Percentiles rank a stretch among this genome's conserved stretches.
These are phyloP conservation scores for Trissolcus basalis DNA, from an alignment of 1,140 invertebrate genomes.

Conservation along the genomic window DNA sequence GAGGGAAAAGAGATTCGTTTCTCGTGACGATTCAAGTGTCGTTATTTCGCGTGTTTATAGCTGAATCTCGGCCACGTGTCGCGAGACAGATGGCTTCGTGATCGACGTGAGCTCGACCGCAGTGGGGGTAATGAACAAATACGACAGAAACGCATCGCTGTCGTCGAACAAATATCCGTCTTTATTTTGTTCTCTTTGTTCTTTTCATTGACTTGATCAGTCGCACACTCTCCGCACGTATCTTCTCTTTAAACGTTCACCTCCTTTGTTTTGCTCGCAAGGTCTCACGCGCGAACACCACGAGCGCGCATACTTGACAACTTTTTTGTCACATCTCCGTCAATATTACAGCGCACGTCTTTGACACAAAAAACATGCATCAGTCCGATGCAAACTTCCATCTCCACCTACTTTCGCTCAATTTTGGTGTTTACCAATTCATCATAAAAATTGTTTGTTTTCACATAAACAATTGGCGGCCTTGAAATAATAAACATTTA, in stretches of 20 bases:
- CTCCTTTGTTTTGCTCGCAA: conserved; percentile 53
- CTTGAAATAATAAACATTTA: too few species aligned
- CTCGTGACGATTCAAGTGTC: neutral
- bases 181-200: conserved; percentile 38
- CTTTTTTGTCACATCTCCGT: conserved; percentile 31
- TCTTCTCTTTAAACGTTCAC: conserved; percentile 36
- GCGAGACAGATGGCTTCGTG: conserved; percentile 50
- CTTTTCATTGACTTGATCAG: conserved; percentile 12
- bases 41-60: conserved; percentile 26
- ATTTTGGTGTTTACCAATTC: too few species aligned
- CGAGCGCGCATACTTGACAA: conserved; percentile 48
- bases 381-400: neutral
- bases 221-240: conserved; percentile 24
- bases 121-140: conserved; percentile 45
- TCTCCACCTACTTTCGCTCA: too few species aligned
- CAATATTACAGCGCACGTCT: conserved; percentile 21
- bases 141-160: conserved; percentile 26
- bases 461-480: too few species aligned
- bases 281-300: conserved; percentile 38
- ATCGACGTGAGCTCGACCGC: conserved; percentile 24
- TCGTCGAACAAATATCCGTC: conserved; percentile 42
- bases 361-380: conserved; percentile 4
- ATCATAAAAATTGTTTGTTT: too few species aligned
- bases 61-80: conserved; percentile 40
- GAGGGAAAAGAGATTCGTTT: too few species aligned